Evolutionary conservation across 2,797 vertebrate genomes (phyloP).

Genomic region (Hybognathus amarus): DNA sequence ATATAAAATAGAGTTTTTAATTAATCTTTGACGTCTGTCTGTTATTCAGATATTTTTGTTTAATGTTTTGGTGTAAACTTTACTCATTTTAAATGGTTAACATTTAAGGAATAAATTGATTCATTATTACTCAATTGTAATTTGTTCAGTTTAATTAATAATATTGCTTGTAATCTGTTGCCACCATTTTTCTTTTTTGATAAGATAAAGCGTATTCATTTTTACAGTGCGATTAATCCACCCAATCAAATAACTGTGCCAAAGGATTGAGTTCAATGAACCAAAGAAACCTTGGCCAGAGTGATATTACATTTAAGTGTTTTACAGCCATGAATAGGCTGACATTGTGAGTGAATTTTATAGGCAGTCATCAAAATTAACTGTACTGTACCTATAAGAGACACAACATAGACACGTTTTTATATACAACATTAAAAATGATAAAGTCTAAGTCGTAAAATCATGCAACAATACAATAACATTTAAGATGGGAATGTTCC

Average conservation of each 20-base stretch:
- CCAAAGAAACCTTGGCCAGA: conserved; percentile 11
- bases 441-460: background rate
- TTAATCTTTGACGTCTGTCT: no score
- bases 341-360: conserved; percentile 6
- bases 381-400: background rate
- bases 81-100: no score
- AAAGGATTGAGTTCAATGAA: conserved; percentile 42
- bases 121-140: no score
- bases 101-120: no score
- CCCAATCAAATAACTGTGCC: conserved; percentile 19
- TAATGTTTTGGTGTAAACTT: no score
- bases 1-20: no score
- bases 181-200: no score
- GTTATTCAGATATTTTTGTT: no score
- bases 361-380: background rate
- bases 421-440: background rate
- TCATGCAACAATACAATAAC: conserved; percentile 11
- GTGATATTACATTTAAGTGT: conserved; percentile 31
- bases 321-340: conserved; percentile 33
- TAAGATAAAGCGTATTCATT: no score
- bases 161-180: no score
- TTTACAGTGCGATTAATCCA: no score
- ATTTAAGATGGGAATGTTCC: background rate
- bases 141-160: no score
- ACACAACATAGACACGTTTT: conserved; percentile 11